Evolutionary conservation across 1,140 invertebrate genomes (phyloP).

Genomic region (Kradibia gibbosae): DNA sequence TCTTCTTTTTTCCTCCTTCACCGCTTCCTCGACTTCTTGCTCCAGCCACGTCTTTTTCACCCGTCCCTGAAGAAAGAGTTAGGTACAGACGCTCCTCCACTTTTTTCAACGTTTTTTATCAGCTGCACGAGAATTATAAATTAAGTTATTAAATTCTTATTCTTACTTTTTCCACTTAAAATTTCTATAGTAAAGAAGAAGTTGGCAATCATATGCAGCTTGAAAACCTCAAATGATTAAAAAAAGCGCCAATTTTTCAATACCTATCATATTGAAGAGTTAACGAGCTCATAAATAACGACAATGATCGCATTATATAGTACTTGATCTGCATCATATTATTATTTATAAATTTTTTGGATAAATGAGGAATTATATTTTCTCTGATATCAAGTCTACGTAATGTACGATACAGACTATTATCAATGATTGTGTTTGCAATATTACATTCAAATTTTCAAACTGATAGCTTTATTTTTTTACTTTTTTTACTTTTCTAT

Average conservation of each 20-base stretch:
- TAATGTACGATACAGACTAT: too few species aligned
- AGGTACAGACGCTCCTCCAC: neutral
- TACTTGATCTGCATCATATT: neutral
- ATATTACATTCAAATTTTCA: too few species aligned
- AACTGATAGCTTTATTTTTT: too few species aligned
- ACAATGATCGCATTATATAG: too few species aligned
- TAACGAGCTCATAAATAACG: neutral
- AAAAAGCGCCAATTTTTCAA: constrained; percentile 27
- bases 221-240: too few species aligned
- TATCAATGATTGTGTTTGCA: too few species aligned
- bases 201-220: constrained; percentile 2
- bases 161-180: constrained; percentile 55
- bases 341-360: neutral
- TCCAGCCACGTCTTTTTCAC: neutral
- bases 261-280: constrained; percentile 9
- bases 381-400: neutral
- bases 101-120: constrained; percentile 29
- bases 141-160: constrained; percentile 68
- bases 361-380: neutral
- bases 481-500: too few species aligned
- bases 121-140: constrained; percentile 65
- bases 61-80: neutral
- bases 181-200: neutral
- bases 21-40: neutral
- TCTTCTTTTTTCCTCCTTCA: constrained; percentile 36